A percentile compares a stretch with the other conserved stretches of the same genome.
These are phyloP conservation scores for Steinernema khuongi DNA, from an alignment of 1,140 invertebrate species.

Conservation along the genomic window DNA sequence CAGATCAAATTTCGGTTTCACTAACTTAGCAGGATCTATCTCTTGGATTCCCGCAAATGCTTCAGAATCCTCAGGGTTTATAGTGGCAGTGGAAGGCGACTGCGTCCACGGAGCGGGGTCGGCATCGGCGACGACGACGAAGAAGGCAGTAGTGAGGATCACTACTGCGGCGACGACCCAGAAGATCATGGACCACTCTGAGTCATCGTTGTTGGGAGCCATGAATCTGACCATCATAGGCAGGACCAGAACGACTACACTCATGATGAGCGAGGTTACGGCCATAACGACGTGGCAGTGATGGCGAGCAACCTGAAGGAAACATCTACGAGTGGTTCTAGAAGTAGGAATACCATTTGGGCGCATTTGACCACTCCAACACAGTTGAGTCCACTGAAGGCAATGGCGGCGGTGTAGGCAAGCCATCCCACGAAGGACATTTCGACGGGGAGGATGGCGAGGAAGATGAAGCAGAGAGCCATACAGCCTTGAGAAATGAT, in stretches of 20 bases:
- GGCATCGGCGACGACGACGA: constrained; percentile 8
- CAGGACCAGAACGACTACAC: constrained; percentile 9
- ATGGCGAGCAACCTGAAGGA: constrained; percentile 38
- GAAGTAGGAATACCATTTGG: constrained; percentile 28
- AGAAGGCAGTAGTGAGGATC: constrained; percentile 19
- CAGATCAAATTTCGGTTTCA: too few relatives aligned
- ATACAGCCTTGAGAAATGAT: constrained; percentile 41
- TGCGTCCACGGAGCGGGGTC: not conserved
- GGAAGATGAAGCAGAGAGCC: constrained; percentile 41
- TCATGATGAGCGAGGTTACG: constrained; percentile 18
- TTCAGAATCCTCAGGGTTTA: not conserved
- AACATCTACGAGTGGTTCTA: not conserved
- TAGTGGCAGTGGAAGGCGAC: constrained; percentile 3
- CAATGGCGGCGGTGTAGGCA: constrained; percentile 36
- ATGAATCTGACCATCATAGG: constrained; percentile 14
- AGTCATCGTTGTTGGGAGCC: not conserved
- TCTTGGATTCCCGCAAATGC: too few relatives aligned
- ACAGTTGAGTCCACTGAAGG: constrained; percentile 37
- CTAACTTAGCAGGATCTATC: too few relatives aligned
- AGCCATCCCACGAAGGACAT: constrained; percentile 22
- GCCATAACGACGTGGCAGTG: constrained; percentile 30
- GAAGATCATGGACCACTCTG: not conserved
- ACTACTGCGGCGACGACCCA: constrained; percentile 22
- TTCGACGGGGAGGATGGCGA: constrained; percentile 32
- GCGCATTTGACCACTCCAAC: constrained; percentile 38